Evolutionary conservation across 1,140 invertebrate species (phyloP).

Genomic region (Hydropsyche tenuis): DNA sequence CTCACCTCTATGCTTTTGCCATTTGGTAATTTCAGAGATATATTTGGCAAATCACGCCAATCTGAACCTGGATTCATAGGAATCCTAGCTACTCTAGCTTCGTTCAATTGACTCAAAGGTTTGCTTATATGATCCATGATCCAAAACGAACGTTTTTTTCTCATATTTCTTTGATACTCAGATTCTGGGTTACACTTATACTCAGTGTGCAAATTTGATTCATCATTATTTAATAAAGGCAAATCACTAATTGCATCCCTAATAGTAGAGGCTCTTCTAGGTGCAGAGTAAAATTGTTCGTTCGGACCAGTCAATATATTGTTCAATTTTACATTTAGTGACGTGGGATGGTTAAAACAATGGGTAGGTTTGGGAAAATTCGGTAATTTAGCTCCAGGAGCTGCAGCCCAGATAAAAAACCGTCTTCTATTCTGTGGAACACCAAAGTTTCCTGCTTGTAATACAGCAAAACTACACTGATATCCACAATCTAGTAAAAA

Average conservation of each 20-base stretch:
- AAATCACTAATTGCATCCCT: slow-evolving; percentile 79
- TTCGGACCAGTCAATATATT: slow-evolving; percentile 62
- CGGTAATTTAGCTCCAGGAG: slow-evolving; percentile 77
- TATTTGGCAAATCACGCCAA: slow-evolving; percentile 81
- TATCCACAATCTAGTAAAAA: slow-evolving; percentile 80
- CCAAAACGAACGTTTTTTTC: slow-evolving; percentile 55
- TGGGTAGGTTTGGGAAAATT: slow-evolving; percentile 75
- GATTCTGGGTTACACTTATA: slow-evolving; percentile 69
- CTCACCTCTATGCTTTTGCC: slow-evolving; percentile 55
- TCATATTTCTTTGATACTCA: slow-evolving; percentile 74
- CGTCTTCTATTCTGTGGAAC: slow-evolving; percentile 75
- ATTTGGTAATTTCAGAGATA: slow-evolving; percentile 67
- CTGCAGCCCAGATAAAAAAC: slow-evolving; percentile 77
- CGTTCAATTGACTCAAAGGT: slow-evolving; percentile 73
- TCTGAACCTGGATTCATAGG: slow-evolving; percentile 73
- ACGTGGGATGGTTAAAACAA: slow-evolving; percentile 71
- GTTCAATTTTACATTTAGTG: slow-evolving; percentile 71
- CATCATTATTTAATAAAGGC: slow-evolving; percentile 72
- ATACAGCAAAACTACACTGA: slow-evolving; percentile 77
- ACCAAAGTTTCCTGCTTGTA: slow-evolving; percentile 82
- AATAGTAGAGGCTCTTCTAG: slow-evolving; percentile 62
- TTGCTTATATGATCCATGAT: slow-evolving; percentile 79
- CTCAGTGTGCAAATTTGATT: slow-evolving; percentile 65
- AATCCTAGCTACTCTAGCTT: slow-evolving; percentile 73
- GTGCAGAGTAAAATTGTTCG: slow-evolving; percentile 57